Percentiles rank a stretch among this genome's conserved stretches.
phyloP scores from a whole-genome alignment of 1,140 invertebrate genomes.

The Bicyclus anynana region DNA sequence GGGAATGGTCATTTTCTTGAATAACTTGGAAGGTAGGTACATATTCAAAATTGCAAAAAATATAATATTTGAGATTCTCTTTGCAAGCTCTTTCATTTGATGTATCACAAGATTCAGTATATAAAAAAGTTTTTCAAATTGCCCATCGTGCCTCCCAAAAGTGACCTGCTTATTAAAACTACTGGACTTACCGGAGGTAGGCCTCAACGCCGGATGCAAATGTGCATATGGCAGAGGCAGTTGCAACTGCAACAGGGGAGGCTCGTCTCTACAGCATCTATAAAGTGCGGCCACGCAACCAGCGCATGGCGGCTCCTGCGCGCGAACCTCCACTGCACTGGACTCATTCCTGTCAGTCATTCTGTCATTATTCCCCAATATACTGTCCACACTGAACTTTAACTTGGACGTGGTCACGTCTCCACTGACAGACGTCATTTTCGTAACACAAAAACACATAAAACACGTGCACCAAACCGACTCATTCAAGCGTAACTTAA shows the following conservation, averaged over 20 bases:
- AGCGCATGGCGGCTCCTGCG: slow-evolving; percentile 60
- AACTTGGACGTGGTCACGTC: slow-evolving; percentile 55
- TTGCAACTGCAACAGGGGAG: slow-evolving; percentile 53
- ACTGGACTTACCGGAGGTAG: slow-evolving; percentile 48
- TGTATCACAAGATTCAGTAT: too few species aligned
- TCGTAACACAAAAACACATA: slow-evolving; percentile 27
- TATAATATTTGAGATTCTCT: too few species aligned
- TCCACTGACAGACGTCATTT: slow-evolving; percentile 64
- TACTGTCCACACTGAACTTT: slow-evolving; percentile 73
- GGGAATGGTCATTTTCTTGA: too few species aligned
- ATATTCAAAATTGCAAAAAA: too few species aligned
- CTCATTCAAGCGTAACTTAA: slow-evolving; percentile 43
- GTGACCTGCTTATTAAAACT: too few species aligned
- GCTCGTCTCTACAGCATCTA: slow-evolving; percentile 64
- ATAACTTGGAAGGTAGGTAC: too few species aligned
- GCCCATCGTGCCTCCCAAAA: too few species aligned
- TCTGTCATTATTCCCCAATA: slow-evolving; percentile 51
- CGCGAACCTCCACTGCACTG: slow-evolving; percentile 34
- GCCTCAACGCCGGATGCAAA: slow-evolving; percentile 63
- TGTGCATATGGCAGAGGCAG: slow-evolving; percentile 59
- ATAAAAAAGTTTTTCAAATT: too few species aligned
- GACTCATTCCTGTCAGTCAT: slow-evolving; percentile 24
- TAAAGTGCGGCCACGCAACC: slow-evolving; percentile 66
- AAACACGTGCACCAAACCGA: slow-evolving; percentile 24
- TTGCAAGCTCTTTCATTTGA: too few species aligned